phyloP scores from a whole-genome alignment of 2,113 vertebrate species.

The Tricholaema leucomelas region DNA sequence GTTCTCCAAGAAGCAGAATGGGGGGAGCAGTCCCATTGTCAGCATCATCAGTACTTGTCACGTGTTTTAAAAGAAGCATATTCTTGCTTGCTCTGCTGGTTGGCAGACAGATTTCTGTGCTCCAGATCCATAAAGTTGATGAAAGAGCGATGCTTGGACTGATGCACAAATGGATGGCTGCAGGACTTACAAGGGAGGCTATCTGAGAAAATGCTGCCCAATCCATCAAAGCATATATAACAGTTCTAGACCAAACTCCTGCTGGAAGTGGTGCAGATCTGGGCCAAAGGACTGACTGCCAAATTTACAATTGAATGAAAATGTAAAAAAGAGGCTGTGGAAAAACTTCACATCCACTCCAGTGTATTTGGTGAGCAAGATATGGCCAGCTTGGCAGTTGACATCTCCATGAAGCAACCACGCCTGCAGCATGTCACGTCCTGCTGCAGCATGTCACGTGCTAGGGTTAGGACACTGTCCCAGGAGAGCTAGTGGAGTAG shows the following conservation, averaged over 20 bases:
- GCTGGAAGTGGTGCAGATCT: neutral
- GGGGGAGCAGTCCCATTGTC: neutral
- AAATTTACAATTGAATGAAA: neutral
- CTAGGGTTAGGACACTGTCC: neutral
- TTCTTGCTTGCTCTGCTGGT: neutral
- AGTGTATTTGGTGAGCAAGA: neutral
- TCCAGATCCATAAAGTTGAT: neutral
- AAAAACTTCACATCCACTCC: neutral
- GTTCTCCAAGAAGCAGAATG: neutral
- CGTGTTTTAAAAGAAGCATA: neutral
- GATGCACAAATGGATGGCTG: neutral
- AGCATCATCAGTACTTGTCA: neutral
- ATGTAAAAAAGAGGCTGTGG: neutral
- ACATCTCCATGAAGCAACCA: neutral
- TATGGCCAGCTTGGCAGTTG: fast-evolving
- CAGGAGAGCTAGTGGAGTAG: fast-evolving
- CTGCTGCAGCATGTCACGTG: fast-evolving
- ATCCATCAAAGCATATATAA: neutral
- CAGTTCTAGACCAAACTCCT: neutral
- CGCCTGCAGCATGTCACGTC: neutral
- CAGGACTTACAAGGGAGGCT: neutral
- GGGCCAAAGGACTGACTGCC: neutral
- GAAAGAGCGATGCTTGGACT: neutral
- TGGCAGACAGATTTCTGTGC: neutral
- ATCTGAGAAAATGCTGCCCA: neutral